Evolutionary conservation across 2,113 vertebrate species (phyloP).

Genomic region (Lophochroa leadbeateri): DNA sequence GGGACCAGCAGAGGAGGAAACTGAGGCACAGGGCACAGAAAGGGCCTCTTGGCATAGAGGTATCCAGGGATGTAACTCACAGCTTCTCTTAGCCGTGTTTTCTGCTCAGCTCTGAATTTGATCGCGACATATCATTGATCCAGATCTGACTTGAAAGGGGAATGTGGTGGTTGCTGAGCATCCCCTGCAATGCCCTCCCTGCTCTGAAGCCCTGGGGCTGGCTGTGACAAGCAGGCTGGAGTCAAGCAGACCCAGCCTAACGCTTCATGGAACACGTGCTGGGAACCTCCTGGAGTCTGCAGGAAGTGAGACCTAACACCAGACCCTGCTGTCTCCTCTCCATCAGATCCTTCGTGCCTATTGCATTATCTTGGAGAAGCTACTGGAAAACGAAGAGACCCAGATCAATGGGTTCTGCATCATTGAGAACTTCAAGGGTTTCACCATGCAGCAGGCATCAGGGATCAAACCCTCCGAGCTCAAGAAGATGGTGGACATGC

Average conservation of each 20-base stretch:
- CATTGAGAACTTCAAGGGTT: constrained; percentile 96
- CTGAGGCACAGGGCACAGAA: background rate
- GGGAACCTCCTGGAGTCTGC: background rate
- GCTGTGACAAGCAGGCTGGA: background rate
- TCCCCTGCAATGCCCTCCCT: background rate
- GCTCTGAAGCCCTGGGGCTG: background rate
- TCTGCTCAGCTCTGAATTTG: background rate
- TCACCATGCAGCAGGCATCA: constrained; percentile 96
- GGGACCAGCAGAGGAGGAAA: background rate
- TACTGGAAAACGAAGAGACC: constrained; percentile 95
- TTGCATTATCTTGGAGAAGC: constrained; percentile 93
- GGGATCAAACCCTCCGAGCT: constrained; percentile 92
- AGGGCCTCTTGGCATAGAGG: background rate
- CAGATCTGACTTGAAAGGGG: background rate
- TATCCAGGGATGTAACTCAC: background rate
- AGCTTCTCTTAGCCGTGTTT: background rate
- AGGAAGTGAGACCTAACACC: background rate
- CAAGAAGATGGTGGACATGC: constrained; percentile 99
- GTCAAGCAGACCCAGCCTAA: background rate
- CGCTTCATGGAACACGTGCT: background rate
- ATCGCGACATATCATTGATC: background rate
- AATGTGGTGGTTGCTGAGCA: background rate
- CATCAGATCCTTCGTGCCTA: constrained; percentile 92
- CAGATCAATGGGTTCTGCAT: constrained; percentile 98
- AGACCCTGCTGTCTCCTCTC: background rate